Evolutionary conservation across 2,888 invertebrate species (phyloP).

Genomic region (Luffia ferchaultella): DNA sequence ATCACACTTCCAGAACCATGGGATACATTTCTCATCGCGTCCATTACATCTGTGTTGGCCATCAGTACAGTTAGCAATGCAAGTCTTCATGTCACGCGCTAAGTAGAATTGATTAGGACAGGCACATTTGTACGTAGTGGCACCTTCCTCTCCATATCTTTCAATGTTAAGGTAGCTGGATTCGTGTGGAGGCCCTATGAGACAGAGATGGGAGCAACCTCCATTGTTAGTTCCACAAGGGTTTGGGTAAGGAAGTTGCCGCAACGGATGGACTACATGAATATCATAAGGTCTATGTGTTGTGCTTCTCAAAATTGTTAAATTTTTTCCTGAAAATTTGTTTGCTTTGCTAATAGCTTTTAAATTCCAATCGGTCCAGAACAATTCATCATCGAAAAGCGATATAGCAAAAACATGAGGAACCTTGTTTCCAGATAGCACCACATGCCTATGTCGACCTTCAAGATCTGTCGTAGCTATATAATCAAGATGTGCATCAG

Average conservation of each 20-base stretch:
- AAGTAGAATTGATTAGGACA: constrained; percentile 96
- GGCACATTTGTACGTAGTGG: constrained; percentile 82
- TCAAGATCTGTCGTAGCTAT: constrained; percentile 95
- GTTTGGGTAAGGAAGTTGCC: constrained; percentile 85
- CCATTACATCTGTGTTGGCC: constrained; percentile 81
- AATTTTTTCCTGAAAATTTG: constrained; percentile 86
- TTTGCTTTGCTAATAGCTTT: constrained; percentile 91
- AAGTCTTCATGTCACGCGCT: constrained; percentile 82
- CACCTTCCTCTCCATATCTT: constrained; percentile 82
- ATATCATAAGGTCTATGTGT: constrained; percentile 96
- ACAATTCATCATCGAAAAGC: constrained; percentile 91
- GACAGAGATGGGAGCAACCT: constrained; percentile 94
- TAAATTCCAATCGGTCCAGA: constrained; percentile 99
- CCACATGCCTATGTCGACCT: constrained; percentile 85
- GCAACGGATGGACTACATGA: constrained; percentile 88
- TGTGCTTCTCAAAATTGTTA: constrained; percentile 82
- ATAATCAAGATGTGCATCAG: constrained; percentile 97
- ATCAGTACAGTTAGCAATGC: constrained; percentile 92
- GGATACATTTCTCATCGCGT: constrained; percentile 69
- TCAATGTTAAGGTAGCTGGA: constrained; percentile 80
- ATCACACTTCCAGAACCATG: constrained; percentile 75
- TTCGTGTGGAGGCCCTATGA: constrained; percentile 84
- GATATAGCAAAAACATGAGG: constrained; percentile 97
- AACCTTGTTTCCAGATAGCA: constrained; percentile 79
- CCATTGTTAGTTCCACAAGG: constrained; percentile 94